Base-by-base conservation (phyloP, 2,888 invertebrate species). In the Parascotia fuliginaria region DNA sequence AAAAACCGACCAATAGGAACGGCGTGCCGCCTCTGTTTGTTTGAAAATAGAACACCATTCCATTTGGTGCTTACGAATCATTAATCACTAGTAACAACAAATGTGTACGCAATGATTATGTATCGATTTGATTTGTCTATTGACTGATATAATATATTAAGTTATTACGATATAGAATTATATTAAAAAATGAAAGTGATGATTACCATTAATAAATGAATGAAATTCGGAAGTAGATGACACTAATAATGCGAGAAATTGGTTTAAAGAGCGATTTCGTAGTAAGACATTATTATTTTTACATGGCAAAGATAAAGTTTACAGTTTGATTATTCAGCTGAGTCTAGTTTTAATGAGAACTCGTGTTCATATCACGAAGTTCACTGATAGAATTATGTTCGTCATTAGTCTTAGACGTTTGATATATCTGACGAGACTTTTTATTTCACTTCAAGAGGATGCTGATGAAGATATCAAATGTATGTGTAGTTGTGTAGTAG, bases 31-130 rank as follows among this genome's bases (percentile, higher is more conserved):
- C 62, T 68, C 64, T 61, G 76, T 80, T 76, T 80, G 82, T 85
- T 87, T 80, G 73, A 79, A 90, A 88, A 89, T 89, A 89, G 88
- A 86, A 80, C 79, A 65, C 73, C 67, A 68, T 61, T 68, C 70
- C 73, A 73, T 75, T 82, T 77, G 73, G 75, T 75, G 70, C 84
- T 85, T 83, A 81, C 68, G 74, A 77, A 78, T 84, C 83, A 87
- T 89, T 87, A 86, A 89, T 90, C 89, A 89, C 81, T 77, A 61
- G 72, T 70, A 64, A 70, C 73, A 76, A 75, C 70, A 61, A n/a
- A 56, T 46, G 46, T 42, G 48, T 59, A 69, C 70, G 70, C 69
- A 69, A 73, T 73, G 58, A 64, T 70, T 65, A 71, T 65, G 38
- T 68, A 66, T 49, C 53, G 56, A 65, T 60, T 53, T 36, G 37